phyloP scores from a whole-genome alignment of 1,140 invertebrate species.

The Ceratitis capitata region DNA sequence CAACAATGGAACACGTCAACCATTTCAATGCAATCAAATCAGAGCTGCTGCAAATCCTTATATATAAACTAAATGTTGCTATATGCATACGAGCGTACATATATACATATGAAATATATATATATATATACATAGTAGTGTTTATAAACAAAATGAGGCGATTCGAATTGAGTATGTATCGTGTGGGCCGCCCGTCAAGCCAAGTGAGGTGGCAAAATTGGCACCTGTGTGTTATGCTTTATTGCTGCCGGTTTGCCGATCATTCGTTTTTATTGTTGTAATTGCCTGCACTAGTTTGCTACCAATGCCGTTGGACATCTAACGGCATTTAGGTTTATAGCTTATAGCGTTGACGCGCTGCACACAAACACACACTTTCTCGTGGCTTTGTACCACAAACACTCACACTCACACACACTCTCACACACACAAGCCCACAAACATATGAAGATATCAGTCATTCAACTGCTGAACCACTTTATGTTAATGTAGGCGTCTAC shows the following conservation, averaged over 20 bases:
- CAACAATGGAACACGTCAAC: not conserved
- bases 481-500: not conserved
- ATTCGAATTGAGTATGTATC: not conserved
- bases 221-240: conserved; percentile 28
- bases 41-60: conserved; percentile 18
- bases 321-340: conserved; percentile 13
- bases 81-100: not conserved
- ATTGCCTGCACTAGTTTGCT: conserved; percentile 1
- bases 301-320: not conserved
- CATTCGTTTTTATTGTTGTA: not conserved
- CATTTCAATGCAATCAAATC: conserved; percentile 34
- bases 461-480: conserved; percentile 29
- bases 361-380: not conserved
- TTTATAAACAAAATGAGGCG: not conserved
- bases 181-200: not conserved
- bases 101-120: not conserved
- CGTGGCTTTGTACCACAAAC: no score
- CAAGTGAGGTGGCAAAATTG: conserved; percentile 17
- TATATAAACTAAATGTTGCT: no score
- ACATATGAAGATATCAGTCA: not conserved
- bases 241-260: not conserved
- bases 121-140: not conserved
- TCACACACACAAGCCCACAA: not conserved
- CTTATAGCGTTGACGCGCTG: not conserved
- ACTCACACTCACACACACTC: no score